These are phyloP conservation scores for Carterocephalus palaemon DNA, from an alignment of 2,888 invertebrate genomes.

Conservation along the genomic window DNA sequence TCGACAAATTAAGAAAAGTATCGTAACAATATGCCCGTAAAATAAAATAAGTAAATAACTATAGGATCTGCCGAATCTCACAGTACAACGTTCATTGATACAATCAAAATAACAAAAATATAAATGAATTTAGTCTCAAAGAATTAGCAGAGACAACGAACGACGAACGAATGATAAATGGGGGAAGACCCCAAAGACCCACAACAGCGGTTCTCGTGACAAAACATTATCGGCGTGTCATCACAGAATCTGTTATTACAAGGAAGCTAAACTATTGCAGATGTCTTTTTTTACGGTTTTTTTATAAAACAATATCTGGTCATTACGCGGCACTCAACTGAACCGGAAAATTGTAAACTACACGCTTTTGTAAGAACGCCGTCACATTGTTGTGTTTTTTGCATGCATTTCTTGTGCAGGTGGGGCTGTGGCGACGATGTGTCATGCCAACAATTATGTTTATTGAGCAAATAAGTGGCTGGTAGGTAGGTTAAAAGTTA, in stretches of 20 bases:
- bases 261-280: constrained; percentile 23
- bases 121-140: no score
- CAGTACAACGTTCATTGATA: no score
- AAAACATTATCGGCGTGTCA: constrained; percentile 19
- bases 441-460: constrained; percentile 7
- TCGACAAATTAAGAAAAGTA: no score
- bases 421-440: constrained; percentile 6
- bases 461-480: not conserved
- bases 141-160: no score
- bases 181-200: not conserved
- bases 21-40: no score
- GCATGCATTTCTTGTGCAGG: constrained; percentile 23
- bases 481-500: constrained; percentile 4
- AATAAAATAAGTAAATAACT: no score
- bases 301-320: constrained; percentile 31
- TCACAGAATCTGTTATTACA: constrained; percentile 19
- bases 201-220: constrained; percentile 16
- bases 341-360: constrained; percentile 60
- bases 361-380: constrained; percentile 53
- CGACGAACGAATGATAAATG: constrained; percentile 3
- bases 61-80: no score
- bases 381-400: constrained; percentile 18
- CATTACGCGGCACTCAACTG: constrained; percentile 42
- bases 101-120: no score
- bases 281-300: constrained; percentile 19